Conservation (phyloP, 2,797 vertebrate genomes). For the Carapus acus region DNA sequence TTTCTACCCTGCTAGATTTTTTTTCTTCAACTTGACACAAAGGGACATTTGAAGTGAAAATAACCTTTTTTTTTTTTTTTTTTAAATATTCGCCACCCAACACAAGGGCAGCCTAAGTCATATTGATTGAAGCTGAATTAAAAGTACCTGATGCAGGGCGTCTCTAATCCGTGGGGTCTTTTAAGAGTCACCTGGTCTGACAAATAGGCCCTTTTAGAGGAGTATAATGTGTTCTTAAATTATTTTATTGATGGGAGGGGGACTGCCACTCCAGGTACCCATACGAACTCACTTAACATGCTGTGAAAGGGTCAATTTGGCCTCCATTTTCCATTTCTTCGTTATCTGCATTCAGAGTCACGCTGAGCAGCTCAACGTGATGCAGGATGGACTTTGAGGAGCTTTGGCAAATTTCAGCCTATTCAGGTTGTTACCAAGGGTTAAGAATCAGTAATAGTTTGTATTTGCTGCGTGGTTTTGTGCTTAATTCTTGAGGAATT, state of each 20-base stretch:
- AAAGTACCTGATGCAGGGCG: constrained; percentile 83
- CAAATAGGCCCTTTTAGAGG: constrained; percentile 95
- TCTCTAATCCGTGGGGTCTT: constrained; percentile 87
- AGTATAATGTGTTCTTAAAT: constrained; percentile 98
- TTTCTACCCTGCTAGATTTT: constrained; percentile 37
- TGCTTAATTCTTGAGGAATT: not conserved
- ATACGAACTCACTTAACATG: constrained; percentile 86
- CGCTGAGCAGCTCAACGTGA: constrained; percentile 77
- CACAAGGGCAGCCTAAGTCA: constrained; percentile 71
- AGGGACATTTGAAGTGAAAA: constrained; percentile 66
- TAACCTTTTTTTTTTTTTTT: constrained; percentile 69
- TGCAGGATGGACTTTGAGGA: constrained; percentile 59
- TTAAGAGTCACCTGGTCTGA: constrained; percentile 98
- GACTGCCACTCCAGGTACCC: constrained; percentile 90
- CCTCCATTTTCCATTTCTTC: constrained; percentile 95
- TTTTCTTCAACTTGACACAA: constrained; percentile 67
- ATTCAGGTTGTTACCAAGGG: constrained; percentile 68
- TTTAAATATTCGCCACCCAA: constrained; percentile 72
- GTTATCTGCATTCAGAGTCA: constrained; percentile 84
- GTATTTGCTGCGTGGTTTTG: constrained; percentile 36
- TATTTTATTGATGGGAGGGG: constrained; percentile 96
- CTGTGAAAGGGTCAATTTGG: constrained; percentile 99
- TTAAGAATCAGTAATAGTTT: constrained; percentile 71
- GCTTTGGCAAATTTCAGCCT: constrained; percentile 81
- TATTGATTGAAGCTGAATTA: constrained; percentile 79